Conservation (phyloP, 2,113 vertebrate species). For the Ondatra zibethicus region DNA sequence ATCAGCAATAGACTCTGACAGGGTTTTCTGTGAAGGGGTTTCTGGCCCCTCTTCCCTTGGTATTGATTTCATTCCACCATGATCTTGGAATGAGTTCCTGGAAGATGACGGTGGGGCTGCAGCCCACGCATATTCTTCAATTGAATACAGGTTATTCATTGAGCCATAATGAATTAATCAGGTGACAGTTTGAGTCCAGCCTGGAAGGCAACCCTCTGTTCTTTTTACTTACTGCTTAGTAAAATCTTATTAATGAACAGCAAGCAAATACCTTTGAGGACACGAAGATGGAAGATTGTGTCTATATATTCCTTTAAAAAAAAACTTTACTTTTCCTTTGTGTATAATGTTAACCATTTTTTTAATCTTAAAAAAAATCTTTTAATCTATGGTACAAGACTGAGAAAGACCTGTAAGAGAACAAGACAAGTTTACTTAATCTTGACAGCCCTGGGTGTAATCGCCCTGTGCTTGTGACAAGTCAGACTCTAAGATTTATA, state of each 20-base stretch:
- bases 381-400: constrained; percentile 91
- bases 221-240: constrained; percentile 69
- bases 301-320: constrained; percentile 77
- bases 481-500: constrained; percentile 93
- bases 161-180: constrained; percentile 77
- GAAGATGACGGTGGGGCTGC: constrained; percentile 51
- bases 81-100: constrained; percentile 68
- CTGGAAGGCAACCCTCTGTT: constrained; percentile 6
- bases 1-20: constrained; percentile 76
- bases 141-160: constrained; percentile 74
- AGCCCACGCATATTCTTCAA: not conserved
- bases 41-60: not conserved
- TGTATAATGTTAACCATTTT: constrained; percentile 88
- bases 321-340: constrained; percentile 66
- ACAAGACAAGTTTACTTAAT: constrained; percentile 94
- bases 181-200: constrained; percentile 53
- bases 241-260: constrained; percentile 43
- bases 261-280: constrained; percentile 81
- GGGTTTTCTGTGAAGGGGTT: constrained; percentile 47
- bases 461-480: constrained; percentile 92
- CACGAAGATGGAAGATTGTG: constrained; percentile 79
- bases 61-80: constrained; percentile 69
- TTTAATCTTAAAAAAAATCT: constrained; percentile 86
- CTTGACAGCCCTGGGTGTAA: constrained; percentile 93
- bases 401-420: constrained; percentile 91